Base-by-base conservation (phyloP, 1,140 invertebrate species). In the Propsilocerus akamusi region DNA sequence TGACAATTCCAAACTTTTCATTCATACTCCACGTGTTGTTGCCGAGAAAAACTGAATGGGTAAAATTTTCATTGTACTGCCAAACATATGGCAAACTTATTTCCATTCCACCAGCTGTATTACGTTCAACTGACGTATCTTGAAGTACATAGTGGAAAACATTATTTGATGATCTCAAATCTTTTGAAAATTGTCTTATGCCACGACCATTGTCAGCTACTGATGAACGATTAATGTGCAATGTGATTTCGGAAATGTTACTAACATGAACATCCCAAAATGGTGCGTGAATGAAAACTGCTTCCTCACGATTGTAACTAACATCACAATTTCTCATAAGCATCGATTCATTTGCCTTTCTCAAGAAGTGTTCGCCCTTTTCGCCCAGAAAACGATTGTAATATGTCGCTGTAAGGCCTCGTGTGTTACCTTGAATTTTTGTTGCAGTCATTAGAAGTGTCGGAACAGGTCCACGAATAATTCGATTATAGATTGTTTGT, bases 1-100 rank as follows among this genome's bases (percentile, higher is more conserved):
- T 73, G 0, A 80, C 69, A 30, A 97, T 75, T 14, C 74, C 77
- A 61, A 97, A 96, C 24, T 86, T 75, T n/a, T 77, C 68, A 62
- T 97, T 98, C 52, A 79, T 73, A 25, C 76, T 69, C 76, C 95
- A 89, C 0, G 82, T 84, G 54, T 90, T 90, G 56, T 96, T 89
- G 48, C 79, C 73, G 55, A 95, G 77, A 57, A 79, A 83, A 22
- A 96, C 71, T 0, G 85, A 81, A 65, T 97, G 92, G 0, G 89
- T 93, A 55, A 88, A 90, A 60, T 94, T 94, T 64, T 93, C 88
- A 59, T 93, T 86, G 56, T 95, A 93, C 56, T 94, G 80, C 86
- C 89, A 95, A 8, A 94, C 88, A 59, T 95, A 95, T 0, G 93
- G 92, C 11, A 97, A 63, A 1, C 75, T 72, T 2, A 97, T 69